Evolutionary conservation across 1,140 invertebrate genomes (phyloP), one percentile per base, ranked within the genome.

Genomic region (Bombyx mandarina): DNA sequence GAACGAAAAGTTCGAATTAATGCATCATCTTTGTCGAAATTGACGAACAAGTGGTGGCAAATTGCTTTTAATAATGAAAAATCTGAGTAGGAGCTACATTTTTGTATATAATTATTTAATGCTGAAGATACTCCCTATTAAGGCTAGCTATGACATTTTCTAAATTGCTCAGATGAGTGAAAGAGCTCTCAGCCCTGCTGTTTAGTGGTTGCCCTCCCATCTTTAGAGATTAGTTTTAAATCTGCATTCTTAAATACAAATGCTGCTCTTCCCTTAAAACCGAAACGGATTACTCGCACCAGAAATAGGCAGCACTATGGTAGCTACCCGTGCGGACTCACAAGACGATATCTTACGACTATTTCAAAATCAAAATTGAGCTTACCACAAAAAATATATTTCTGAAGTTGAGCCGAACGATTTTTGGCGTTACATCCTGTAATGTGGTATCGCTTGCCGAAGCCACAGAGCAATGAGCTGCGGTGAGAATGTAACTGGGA

Each of bases 401-500:
- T 12, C 60, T 67, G 8, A 63, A 67, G 7, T 73, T 73, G 49
- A 80, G 60, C 49, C 76, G 60, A 1, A 77, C 67, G 26, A 78
- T 73, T 57, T 74, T 67, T 1, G 78, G 78, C 0, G 61, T 50
- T 8, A 54, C 53, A 47, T 66, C 65, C n/a, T 51, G 52, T 1
- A 77, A 42, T 2, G 45, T 61, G 1, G 67, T 50, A n/a, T 73
- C 66, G 6, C 52, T 12, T 3, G 56, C 12, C 0, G 71, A 62
- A 1, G 59, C 57, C 7, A n/a, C 65, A 1, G 71, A 62, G 44
- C 77, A 79, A 45, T 80, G 75, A 7, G 75, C 76, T 2, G 76
- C 76, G 1, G 76, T 77, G 7, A 81, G 51, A 4, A 75, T 51
- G 48, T 60, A 77, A 45, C 67, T 75, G 0, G 57, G 22, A 26